Conservation (phyloP, 2,113 vertebrate species). For the Noturus placidus region DNA sequence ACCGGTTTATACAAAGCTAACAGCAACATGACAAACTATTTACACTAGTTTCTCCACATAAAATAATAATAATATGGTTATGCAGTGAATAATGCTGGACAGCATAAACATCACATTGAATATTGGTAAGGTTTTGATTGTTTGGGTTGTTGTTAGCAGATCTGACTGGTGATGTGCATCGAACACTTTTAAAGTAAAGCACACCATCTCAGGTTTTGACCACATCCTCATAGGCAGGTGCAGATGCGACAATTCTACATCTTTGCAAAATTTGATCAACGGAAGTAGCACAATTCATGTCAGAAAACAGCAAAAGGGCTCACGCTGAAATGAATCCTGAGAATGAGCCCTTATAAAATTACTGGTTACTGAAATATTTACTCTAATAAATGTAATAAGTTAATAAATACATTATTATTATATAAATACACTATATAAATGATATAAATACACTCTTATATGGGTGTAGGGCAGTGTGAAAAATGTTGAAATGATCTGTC, state of each 20-base stretch:
- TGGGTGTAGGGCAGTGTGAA: not conserved
- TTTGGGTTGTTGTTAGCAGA: not conserved
- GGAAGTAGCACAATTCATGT: constrained; percentile 34
- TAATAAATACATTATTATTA: not conserved
- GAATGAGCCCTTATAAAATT: not conserved
- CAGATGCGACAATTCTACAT: constrained; percentile 28
- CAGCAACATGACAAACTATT: not conserved
- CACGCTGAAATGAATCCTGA: not conserved
- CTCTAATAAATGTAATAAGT: not conserved
- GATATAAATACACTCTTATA: not conserved
- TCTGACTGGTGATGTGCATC: constrained; percentile 3
- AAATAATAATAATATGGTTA: not conserved
- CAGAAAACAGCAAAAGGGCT: not conserved
- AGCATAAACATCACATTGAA: not conserved
- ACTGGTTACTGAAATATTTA: not conserved
- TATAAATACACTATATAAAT: too few species aligned
- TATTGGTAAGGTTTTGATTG: not conserved
- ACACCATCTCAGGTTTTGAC: constrained; percentile 29
- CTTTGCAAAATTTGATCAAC: constrained; percentile 21
- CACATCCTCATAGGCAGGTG: constrained; percentile 58
- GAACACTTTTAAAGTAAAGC: constrained; percentile 27
- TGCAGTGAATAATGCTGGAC: not conserved
- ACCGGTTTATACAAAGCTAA: not conserved
- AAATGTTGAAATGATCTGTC: not conserved
- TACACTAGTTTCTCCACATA: not conserved